These are phyloP conservation scores for Scytalopus superciliaris DNA, from an alignment of 2,113 vertebrate species.

Conservation along the genomic window DNA sequence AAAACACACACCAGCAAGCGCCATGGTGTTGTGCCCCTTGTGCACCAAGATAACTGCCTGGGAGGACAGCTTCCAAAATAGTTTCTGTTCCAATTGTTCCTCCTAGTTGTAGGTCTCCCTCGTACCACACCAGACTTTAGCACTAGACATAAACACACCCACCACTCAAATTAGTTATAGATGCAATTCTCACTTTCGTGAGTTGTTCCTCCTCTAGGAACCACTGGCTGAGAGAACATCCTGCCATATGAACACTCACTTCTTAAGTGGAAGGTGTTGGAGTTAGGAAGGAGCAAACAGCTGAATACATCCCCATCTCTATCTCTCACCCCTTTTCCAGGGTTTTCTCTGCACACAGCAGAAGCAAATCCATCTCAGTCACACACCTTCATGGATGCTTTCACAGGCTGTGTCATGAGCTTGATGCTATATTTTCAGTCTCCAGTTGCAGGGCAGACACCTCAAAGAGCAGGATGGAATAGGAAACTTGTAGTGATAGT, in stretches of 20 bases:
- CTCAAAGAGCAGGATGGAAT: background rate
- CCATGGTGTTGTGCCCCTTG: background rate
- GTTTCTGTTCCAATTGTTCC: background rate
- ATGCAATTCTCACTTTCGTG: background rate
- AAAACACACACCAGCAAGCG: background rate
- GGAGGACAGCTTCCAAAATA: background rate
- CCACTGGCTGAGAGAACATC: background rate
- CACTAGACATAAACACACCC: background rate
- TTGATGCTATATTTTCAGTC: background rate
- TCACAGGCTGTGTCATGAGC: background rate
- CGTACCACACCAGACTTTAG: background rate
- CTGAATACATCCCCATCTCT: background rate
- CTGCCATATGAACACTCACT: rapidly evolving
- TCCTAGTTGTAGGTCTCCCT: background rate
- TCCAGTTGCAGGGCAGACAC: background rate
- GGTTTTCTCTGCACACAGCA: background rate
- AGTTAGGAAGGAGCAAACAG: background rate
- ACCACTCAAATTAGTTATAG: background rate
- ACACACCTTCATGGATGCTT: background rate
- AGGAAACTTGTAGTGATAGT: background rate
- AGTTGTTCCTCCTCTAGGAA: background rate
- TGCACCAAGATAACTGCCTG: background rate
- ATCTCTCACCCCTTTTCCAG: background rate
- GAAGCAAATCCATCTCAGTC: background rate
- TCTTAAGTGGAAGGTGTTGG: background rate